Percentiles rank a stretch among this genome's conserved stretches.
Evolutionary conservation across 2,113 vertebrate species (phyloP).

Genomic region (Hippocampus guttulatus): DNA sequence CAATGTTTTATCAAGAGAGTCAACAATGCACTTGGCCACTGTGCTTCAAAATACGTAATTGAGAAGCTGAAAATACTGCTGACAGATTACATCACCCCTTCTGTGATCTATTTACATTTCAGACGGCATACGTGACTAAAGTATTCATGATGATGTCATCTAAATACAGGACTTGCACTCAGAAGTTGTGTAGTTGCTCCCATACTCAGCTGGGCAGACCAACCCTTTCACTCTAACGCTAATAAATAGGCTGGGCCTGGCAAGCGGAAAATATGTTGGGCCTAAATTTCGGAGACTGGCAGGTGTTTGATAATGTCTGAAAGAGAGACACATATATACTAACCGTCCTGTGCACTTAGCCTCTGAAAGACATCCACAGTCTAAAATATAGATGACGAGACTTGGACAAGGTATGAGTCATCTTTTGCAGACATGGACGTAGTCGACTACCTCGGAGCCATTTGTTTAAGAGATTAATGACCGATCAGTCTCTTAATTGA

Average conservation of each 20-base stretch:
- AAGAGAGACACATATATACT: slow-evolving; percentile 16
- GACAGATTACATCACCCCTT: slow-evolving; percentile 60
- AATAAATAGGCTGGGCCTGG: slow-evolving; percentile 58
- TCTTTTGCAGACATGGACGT: slow-evolving; percentile 47
- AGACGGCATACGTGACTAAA: slow-evolving; percentile 55
- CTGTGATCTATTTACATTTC: slow-evolving; percentile 56
- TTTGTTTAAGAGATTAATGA: slow-evolving; percentile 62
- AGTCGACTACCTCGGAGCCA: slow-evolving; percentile 53
- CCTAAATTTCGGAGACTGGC: slow-evolving; percentile 51
- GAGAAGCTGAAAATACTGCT: slow-evolving; percentile 44
- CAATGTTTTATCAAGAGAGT: slow-evolving; percentile 33
- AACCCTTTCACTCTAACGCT: slow-evolving; percentile 56
- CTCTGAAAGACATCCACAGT: slow-evolving; percentile 25
- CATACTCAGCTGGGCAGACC: slow-evolving; percentile 30
- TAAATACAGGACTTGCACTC: slow-evolving; percentile 60
- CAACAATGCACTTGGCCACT: slow-evolving; percentile 48
- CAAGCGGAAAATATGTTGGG: slow-evolving; percentile 47
- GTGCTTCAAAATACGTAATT: slow-evolving; percentile 56
- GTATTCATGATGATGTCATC: slow-evolving; percentile 65
- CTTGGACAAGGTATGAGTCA: slow-evolving; percentile 69
- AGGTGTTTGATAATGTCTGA: slow-evolving; percentile 65
- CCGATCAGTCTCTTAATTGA: slow-evolving; percentile 67
- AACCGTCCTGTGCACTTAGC: slow-evolving; percentile 2
- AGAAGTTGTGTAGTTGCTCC: slow-evolving; percentile 61
- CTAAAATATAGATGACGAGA: slow-evolving; percentile 52